Base-by-base conservation (phyloP, 2,113 vertebrate genomes). In the Mus pahari region DNA sequence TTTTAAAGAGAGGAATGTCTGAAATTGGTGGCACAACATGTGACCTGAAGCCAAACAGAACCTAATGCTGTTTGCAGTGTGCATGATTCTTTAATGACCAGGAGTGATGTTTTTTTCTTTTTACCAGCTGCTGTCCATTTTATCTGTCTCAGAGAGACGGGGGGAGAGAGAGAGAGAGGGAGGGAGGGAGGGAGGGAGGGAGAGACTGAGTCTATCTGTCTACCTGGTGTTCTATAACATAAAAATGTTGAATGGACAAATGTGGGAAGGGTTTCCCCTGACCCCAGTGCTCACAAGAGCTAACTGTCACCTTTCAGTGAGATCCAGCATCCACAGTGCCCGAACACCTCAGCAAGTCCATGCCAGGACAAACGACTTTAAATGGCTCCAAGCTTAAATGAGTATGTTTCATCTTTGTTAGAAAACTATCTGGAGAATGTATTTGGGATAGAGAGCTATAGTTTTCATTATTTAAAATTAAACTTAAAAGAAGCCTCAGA, bases 1-100 rank as follows among this genome's bases (percentile, higher is more conserved):
- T 98, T 98, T 50, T 96, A 94, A 96, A 97, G 96, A 97, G 70
- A 45, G 53, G 68, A 93, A 89, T 94, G 96, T 97, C 97, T 98
- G 95, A 97, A 97, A 98, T 58, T 24, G 39, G 96, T 96, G 94
- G 71, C 86, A 98, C 73, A 91, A 82, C 48, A 87, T 4, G 39
- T 90, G 90, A 75, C 87, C 86, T 58, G 94, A 98, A 94, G 95
- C 2, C 26, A 90, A 95, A 92, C n/a, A 62, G 1, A 16, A 36
- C 19, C 74, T 87, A 77, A 11, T 81, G 50, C 39, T 55, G 0
- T 79, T 96, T 58, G 71, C 19, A 16, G 58, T 48, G 45, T 71
- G 86, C 5, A 3, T 5, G 12, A 26, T 94, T 94, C 81, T 81
- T 74, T 74, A 60, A 62, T 0, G 2, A 78, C 20, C 66, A 71